A percentile compares a stretch with the other conserved stretches of the same genome.
phyloP scores from a whole-genome alignment of 2,113 vertebrate species.

The Aleadryas rufinucha region DNA sequence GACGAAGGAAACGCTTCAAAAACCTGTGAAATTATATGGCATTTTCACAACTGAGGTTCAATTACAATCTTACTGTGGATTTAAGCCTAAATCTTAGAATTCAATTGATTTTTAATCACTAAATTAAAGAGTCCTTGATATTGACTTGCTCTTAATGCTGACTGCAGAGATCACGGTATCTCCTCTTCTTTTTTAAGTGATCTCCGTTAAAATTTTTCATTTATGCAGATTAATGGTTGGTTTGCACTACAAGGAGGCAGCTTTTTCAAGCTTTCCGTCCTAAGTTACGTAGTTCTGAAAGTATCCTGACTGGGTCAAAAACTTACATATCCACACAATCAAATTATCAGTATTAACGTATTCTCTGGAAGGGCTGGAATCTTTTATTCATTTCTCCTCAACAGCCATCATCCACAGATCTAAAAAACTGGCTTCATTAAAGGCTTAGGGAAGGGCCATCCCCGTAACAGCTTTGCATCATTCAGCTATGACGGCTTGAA shows the following conservation, averaged over 20 bases:
- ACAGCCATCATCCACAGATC: not conserved
- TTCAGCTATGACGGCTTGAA: not conserved
- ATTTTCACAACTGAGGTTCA: not conserved
- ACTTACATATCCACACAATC: not conserved
- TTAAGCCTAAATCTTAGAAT: not conserved
- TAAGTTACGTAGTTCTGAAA: not conserved
- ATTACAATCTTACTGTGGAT: not conserved
- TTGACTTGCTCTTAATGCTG: not conserved
- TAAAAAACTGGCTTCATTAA: not conserved
- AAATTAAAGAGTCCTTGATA: not conserved
- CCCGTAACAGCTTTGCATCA: conserved; percentile 21
- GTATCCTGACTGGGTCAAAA: not conserved
- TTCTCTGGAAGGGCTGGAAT: not conserved
- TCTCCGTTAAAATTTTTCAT: not conserved
- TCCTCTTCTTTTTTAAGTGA: not conserved
- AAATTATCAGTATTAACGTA: not conserved
- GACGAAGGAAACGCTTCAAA: not conserved
- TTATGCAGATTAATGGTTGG: not conserved
- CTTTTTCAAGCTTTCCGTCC: not conserved
- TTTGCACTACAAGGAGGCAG: not conserved
- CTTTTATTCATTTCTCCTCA: not conserved
- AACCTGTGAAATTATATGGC: not conserved
- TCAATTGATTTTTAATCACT: not conserved
- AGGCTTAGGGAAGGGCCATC: not conserved
- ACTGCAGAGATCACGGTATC: not conserved